Base-by-base conservation (phyloP, 53 echinoderm and acorn worm genomes). In the Crossaster papposus region DNA sequence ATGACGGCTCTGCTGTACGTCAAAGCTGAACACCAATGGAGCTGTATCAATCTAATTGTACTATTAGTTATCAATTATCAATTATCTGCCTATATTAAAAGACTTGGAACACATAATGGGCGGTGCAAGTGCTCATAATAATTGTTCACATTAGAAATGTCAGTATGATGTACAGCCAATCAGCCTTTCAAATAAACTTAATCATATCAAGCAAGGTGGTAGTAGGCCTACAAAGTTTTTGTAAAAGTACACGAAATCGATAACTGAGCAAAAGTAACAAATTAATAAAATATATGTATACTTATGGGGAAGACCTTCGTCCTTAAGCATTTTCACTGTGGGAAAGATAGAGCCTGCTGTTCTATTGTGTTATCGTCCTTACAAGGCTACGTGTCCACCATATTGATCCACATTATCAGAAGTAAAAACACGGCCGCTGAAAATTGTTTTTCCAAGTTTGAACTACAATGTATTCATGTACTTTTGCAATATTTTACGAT, bases 31-130 rank as follows among this genome's bases (percentile, higher is more conserved):
- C 68, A 26, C 28, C 24, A 68, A 14, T 68, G n/a, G 10, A 68
- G 10, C 22, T 68, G 68, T 68, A 68, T 68, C 68, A n/a, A 28
- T 68, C 68, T 34, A 36, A 74, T 74, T 74, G 35, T 31, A 74
- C 28, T 28, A 26, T 68, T 26, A 68, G n/a, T 68, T 62, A 62
- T 20, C 62, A 62, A 68, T 74, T 74, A 74, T 74, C 75, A 24
- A 68, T 74, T 74, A 74, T 74, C 75, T 10, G 75, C 18, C 36
- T 35, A 36, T 74, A 29, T 78, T 51, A 28, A 78, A 51, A 78
- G 78, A 76, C 76, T 76, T 35, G 76, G 20, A 28, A 26, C 12
- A 44, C 38, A 78, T 44, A 20, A 14, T 78, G 78, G 78, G 78
- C 50, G 78, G 78, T 44, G 78, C 17, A 12, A 51, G 23, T 11